A percentile compares a stretch with the other conserved stretches of the same genome.
These are phyloP conservation scores for Sinocyclocheilus grahami DNA, from an alignment of 2,113 vertebrate species.

Conservation along the genomic window DNA sequence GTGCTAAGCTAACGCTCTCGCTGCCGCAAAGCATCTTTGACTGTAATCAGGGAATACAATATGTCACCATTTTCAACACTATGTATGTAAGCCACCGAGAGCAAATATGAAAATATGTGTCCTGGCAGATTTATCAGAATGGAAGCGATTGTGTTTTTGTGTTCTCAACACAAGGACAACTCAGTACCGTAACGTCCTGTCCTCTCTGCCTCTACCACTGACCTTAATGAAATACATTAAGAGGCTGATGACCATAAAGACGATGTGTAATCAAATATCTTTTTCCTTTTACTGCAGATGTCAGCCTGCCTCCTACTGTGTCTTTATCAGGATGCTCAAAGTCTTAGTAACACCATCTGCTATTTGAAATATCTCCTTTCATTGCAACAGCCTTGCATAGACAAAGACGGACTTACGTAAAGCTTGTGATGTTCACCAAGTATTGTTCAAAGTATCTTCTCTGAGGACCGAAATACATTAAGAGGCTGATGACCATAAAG, in stretches of 20 bases:
- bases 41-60: conserved; percentile 40
- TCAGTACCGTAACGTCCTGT: neutral
- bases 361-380: conserved; percentile 22
- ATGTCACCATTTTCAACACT: conserved; percentile 43
- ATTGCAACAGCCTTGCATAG: neutral
- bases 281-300: conserved; percentile 24
- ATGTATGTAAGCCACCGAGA: conserved; percentile 1
- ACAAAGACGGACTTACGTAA: neutral
- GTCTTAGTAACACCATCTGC: conserved; percentile 9
- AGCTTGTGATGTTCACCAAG: neutral
- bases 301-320: neutral
- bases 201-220: neutral
- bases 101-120: conserved; percentile 29
- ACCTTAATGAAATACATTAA: neutral
- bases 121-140: neutral
- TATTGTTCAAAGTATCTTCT: conserved; percentile 11
- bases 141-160: neutral
- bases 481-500: conserved; percentile 1
- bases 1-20: conserved; percentile 31
- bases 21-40: conserved; percentile 32
- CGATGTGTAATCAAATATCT: neutral
- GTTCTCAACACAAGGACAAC: neutral
- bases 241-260: conserved; percentile 4
- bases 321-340: conserved; percentile 7
- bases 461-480: conserved; percentile 1